Percentiles rank a stretch among this genome's conserved stretches.
phyloP scores from a whole-genome alignment of 2,888 invertebrate genomes.

The Dryocosmus kuriphilus region DNA sequence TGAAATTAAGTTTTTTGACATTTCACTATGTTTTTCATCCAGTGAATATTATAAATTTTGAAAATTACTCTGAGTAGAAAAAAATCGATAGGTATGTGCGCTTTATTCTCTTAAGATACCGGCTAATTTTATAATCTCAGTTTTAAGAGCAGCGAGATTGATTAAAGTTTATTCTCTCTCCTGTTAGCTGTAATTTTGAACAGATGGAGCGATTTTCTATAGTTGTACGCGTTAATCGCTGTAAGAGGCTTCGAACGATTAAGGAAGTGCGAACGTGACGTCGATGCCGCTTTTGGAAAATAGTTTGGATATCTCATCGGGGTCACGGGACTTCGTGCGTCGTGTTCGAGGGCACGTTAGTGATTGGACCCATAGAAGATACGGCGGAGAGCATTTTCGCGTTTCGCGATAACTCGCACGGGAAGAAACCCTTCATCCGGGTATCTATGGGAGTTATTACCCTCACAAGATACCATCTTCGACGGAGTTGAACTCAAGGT shows the following conservation, averaged over 20 bases:
- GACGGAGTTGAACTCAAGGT: neutral
- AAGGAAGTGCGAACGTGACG: constrained; percentile 16
- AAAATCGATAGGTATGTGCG: neutral
- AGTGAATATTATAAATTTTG: neutral
- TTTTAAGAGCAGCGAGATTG: neutral
- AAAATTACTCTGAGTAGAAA: neutral
- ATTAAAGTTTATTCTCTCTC: neutral
- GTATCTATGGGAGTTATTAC: constrained; percentile 58
- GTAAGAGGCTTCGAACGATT: constrained; percentile 16
- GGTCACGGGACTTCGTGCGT: constrained; percentile 29
- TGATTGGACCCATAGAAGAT: constrained; percentile 61
- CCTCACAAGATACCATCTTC: constrained; percentile 3
- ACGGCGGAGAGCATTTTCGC: constrained; percentile 76
- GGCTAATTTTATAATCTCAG: neutral
- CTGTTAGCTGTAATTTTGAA: neutral
- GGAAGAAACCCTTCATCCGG: constrained; percentile 52
- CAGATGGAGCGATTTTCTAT: constrained; percentile 2
- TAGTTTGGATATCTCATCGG: constrained; percentile 37
- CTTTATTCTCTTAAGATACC: neutral
- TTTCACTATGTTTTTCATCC: too few species aligned
- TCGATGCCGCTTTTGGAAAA: constrained; percentile 36
- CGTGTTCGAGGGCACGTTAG: constrained; percentile 18
- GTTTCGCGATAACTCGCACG: constrained; percentile 73
- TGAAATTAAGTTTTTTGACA: too few species aligned
- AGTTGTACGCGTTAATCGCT: neutral